Evolutionary conservation across 2,888 invertebrate genomes (phyloP), one percentile per base, ranked within the genome.

Genomic region (Leptothorax acervorum): DNA sequence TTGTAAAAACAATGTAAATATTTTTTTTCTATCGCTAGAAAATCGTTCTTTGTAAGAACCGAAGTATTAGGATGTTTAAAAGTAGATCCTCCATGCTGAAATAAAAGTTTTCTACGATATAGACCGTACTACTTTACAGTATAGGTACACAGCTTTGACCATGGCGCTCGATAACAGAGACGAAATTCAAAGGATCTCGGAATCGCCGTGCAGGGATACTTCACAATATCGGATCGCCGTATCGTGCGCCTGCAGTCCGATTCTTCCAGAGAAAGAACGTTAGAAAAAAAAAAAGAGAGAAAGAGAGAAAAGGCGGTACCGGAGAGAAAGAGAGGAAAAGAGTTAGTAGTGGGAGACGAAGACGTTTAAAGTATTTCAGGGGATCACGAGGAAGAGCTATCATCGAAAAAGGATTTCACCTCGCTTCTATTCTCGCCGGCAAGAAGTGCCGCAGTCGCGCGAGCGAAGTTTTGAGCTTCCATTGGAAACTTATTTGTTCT

Each of bases 341-440:
- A 8, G 70, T 62, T 39, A 18, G 39, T n/a, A 48, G 53, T 23
- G 35, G 60, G 62, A 57, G 31, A 78, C 45, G 66, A 62, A 84
- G 79, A 85, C 88, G 74, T 85, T 85, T 85, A 85, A 86, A 86
- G 88, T 79, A 79, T 89, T 85, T 84, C 88, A 78, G 28, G 62
- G 82, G 82, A 86, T 89, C 87, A 83, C 86, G 84, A 85, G 70
- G 65, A 83, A 79, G 83, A 82, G 86, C 83, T 86, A 87, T 86
- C 85, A 82, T 88, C 89, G 89, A 89, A 81, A 89, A 89, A 87
- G 89, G 88, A 89, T 89, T 84, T 83, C 68, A 51, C 81, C 42
- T 57, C 74, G 84, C 66, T 45, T 71, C 71, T 78, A 76, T 66
- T 84, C 85, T 86, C 70, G 57, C 60, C 78, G 55, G 53, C 51